phyloP scores from a whole-genome alignment of 2,797 vertebrate species.

The Brotogeris chrysoptera region DNA sequence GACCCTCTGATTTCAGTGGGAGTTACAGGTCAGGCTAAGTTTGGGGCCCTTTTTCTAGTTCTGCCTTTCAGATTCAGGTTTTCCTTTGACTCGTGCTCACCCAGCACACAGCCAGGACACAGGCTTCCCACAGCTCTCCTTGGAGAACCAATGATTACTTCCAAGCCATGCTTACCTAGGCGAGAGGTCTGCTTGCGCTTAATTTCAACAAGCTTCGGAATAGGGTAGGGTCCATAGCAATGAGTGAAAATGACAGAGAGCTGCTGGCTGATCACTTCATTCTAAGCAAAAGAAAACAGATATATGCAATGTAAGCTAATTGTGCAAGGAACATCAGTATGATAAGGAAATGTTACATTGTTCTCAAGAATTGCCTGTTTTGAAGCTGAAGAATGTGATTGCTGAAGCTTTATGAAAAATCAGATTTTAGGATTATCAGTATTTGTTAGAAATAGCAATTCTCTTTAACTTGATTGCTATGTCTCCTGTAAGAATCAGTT shows the following conservation, averaged over 20 bases:
- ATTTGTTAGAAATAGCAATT: background rate
- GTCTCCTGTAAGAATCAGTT: background rate
- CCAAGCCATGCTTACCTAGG: conserved; percentile 72
- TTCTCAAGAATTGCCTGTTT: background rate
- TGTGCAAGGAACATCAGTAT: background rate
- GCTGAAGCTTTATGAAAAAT: conserved; percentile 15
- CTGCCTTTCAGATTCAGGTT: background rate
- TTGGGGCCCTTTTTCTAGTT: background rate
- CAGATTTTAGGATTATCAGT: background rate
- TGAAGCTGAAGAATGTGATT: background rate
- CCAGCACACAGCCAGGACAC: background rate
- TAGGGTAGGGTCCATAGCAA: conserved; percentile 84
- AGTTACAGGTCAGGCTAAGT: background rate
- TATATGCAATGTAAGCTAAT: background rate
- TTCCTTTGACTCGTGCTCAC: background rate
- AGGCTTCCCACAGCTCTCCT: background rate
- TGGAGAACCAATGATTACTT: rapidly evolving
- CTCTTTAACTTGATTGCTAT: background rate
- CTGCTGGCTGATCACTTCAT: conserved; percentile 84
- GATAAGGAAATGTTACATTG: background rate
- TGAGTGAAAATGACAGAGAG: conserved; percentile 84
- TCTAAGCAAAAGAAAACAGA: conserved; percentile 70
- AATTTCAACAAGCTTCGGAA: conserved; percentile 83
- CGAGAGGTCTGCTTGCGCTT: conserved; percentile 83
- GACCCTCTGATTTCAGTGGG: background rate